Evolutionary conservation across 2,888 invertebrate species (phyloP).

Genomic region (Dysmachus trigonus): DNA sequence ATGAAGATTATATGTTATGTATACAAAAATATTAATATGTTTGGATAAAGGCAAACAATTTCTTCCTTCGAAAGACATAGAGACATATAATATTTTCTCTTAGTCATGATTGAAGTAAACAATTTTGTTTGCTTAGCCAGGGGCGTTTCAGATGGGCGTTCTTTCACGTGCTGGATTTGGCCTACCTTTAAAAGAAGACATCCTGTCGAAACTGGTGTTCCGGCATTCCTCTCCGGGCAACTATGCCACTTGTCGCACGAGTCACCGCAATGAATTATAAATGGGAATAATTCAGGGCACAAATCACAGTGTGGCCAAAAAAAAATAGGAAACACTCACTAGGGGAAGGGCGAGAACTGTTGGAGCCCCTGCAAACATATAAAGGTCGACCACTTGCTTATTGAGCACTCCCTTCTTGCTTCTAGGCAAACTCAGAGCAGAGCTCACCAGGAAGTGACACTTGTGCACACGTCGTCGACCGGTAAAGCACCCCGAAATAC

Average conservation of each 20-base stretch:
- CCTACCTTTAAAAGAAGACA: conserved; percentile 24
- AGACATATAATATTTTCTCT: too few relatives aligned
- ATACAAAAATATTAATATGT: too few relatives aligned
- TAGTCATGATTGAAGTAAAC: too few relatives aligned
- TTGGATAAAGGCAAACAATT: too few relatives aligned
- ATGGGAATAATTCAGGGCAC: background rate
- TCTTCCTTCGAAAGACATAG: too few relatives aligned
- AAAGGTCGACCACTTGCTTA: background rate
- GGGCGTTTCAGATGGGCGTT: background rate
- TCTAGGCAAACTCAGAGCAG: background rate
- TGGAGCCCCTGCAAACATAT: background rate
- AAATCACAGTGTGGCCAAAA: background rate
- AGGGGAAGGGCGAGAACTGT: conserved; percentile 26
- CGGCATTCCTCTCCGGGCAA: background rate
- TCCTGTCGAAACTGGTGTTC: background rate
- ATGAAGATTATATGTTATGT: too few relatives aligned
- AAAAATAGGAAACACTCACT: background rate
- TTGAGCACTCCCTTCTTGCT: background rate
- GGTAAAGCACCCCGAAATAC: background rate
- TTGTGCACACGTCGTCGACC: background rate
- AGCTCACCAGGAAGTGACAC: conserved; percentile 22
- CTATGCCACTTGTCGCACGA: conserved; percentile 25
- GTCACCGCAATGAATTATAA: conserved; percentile 12
- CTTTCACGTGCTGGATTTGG: background rate
- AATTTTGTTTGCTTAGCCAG: too few relatives aligned